Evolutionary conservation across 2,888 invertebrate species (phyloP), one percentile per base, ranked within the genome.

Genomic region (Polydrusus pterygomalis): DNA sequence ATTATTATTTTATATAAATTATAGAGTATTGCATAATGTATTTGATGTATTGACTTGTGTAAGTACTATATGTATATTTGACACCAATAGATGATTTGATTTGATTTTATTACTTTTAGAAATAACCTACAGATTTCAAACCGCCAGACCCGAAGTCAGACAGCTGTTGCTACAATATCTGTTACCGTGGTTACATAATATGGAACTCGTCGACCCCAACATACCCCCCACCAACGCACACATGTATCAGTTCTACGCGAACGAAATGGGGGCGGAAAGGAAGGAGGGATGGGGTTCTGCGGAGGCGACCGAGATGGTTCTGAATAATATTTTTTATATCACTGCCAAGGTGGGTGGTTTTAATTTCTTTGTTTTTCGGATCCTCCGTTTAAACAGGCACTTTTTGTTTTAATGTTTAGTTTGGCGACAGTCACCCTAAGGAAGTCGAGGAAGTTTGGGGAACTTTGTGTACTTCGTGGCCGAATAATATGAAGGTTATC

Each of bases 251-350:
- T 90, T 89, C 83, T 90, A 89, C 80, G 88, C 89, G 2, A 88
- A 86, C 83, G 93, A 91, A 81, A 89, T 91, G 62, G 86, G 87
- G 91, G 54, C 80, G 11, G 83, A 83, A 6, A 91, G 95, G 17
- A 92, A 96, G 67, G 97, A 98, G 87, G 99, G 99, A 0, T 98
- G 99, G 92, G 99, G 99, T 54, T 98, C 98, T 0, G 96, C 96
- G 0, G 98, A 99, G 88, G 99, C 99, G n/a, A 99, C 99, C 0
- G 99, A 99, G 89, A 98, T 99, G 97, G 97, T 99, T 63, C 91
- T 99, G 78, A 99, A 99, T 88, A 99, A 99, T 89, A 93, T 99
- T 18, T 97, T 99, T 88, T 99, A 98, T 88, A 95, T 99, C 83
- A 99, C 99, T 7, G 96, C 97, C 3, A 97, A 97, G 93, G 96